These are phyloP conservation scores for Sanderia malayensis DNA, from an alignment of 30 jellyfish, hydroid and myxozoan species.

Conservation along the genomic window DNA sequence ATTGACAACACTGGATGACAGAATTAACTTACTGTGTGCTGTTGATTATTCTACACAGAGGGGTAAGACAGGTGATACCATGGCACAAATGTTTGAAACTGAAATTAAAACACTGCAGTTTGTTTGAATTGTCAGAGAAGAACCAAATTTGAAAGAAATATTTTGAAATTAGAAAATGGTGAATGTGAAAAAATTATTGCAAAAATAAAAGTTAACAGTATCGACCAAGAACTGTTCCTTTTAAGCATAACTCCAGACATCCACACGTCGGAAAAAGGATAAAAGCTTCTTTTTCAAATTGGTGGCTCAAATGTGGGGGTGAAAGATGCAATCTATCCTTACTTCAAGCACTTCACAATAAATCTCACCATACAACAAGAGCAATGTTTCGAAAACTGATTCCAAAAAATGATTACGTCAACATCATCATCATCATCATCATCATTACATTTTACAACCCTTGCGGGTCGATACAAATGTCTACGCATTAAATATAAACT, in stretches of 20 bases:
- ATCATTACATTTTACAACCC: no score
- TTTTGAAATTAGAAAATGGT: constrained; percentile 3
- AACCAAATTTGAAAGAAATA: constrained; percentile 6
- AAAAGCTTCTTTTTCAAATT: constrained; percentile 17
- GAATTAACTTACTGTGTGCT: constrained; percentile 1
- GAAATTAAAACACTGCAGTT: constrained; percentile 17
- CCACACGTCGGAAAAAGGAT: constrained; percentile 31
- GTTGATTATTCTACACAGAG: constrained; percentile 27
- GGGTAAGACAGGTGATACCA: constrained; percentile 30
- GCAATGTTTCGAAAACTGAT: not conserved
- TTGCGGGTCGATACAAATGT: no score
- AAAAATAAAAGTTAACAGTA: constrained; percentile 10
- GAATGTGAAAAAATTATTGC: constrained; percentile 5
- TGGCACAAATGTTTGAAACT: not conserved
- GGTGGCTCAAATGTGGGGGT: constrained; percentile 21
- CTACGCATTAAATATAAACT: no score
- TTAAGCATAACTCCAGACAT: constrained; percentile 10
- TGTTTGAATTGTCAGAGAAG: constrained; percentile 13
- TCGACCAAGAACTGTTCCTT: constrained; percentile 23
- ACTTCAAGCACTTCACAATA: constrained; percentile 6
- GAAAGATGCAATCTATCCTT: constrained; percentile 21
- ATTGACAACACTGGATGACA: constrained; percentile 33
- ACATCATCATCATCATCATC: no score
- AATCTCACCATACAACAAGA: not conserved
- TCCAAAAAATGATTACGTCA: constrained; percentile 2